Conservation (phyloP, 2,797 vertebrate species). For the Harpagifer antarcticus region DNA sequence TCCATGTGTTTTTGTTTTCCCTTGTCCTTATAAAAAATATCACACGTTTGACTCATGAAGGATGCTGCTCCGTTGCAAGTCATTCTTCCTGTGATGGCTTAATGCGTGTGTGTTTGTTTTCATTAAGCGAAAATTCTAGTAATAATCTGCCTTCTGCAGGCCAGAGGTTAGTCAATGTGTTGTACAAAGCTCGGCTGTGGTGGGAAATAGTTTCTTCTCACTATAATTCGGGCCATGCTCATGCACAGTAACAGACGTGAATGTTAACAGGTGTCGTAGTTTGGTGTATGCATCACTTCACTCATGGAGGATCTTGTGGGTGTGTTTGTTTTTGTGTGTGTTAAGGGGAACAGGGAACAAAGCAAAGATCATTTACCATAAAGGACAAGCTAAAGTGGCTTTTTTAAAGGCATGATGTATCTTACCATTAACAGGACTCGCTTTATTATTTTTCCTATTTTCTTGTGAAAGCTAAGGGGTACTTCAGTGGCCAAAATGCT, state of each 20-base stretch:
- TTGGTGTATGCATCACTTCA: conserved; percentile 51
- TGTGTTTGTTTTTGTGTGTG: conserved; percentile 9
- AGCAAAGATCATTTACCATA: neutral
- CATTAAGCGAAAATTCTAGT: conserved; percentile 59
- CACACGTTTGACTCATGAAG: conserved; percentile 58
- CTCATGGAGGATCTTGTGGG: conserved; percentile 23
- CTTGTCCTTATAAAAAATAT: conserved; percentile 53
- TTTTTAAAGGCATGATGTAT: neutral
- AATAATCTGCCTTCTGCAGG: conserved; percentile 57
- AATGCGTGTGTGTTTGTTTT: conserved; percentile 68
- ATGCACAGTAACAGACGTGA: conserved; percentile 52
- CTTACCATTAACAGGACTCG: neutral
- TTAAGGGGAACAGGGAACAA: neutral
- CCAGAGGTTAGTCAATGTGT: conserved; percentile 59
- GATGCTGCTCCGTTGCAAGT: conserved; percentile 52
- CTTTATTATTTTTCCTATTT: neutral
- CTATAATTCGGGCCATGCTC: conserved; percentile 42
- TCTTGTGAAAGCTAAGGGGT: too few species aligned
- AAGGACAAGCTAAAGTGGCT: neutral
- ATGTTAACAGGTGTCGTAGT: conserved; percentile 63
- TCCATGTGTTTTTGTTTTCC: conserved; percentile 64
- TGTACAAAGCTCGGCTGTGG: conserved; percentile 26
- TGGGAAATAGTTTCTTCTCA: conserved; percentile 48
- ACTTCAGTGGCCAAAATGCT: neutral
- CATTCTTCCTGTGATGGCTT: conserved; percentile 57